These are phyloP conservation scores for Neodiprion fabricii DNA, from an alignment of 1,140 invertebrate species.

Conservation along the genomic window DNA sequence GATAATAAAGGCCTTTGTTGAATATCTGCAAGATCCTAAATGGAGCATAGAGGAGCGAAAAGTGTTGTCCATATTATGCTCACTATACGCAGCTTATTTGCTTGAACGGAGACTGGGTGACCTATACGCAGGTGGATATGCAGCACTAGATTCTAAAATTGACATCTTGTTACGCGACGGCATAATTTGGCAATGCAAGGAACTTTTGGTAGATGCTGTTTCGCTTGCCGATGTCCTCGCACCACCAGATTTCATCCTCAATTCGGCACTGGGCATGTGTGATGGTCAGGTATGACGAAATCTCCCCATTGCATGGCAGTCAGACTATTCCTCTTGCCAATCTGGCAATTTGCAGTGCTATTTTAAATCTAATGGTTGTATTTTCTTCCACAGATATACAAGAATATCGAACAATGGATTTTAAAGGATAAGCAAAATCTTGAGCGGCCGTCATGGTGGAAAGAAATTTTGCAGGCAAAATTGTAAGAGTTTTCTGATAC, in stretches of 20 bases:
- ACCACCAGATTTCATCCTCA: conserved; percentile 86
- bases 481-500: conserved; percentile 34
- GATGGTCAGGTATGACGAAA: conserved; percentile 76
- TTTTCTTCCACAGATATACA: conserved; percentile 72
- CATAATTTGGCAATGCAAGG: conserved; percentile 73
- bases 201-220: conserved; percentile 79
- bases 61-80: conserved; percentile 71
- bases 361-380: not conserved
- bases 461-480: conserved; percentile 65
- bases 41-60: conserved; percentile 57
- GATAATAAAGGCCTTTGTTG: conserved; percentile 66
- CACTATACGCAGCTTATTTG: conserved; percentile 74
- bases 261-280: conserved; percentile 83
- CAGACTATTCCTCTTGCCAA: conserved; percentile 4
- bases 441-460: conserved; percentile 81
- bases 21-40: conserved; percentile 59
- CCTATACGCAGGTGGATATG: conserved; percentile 78
- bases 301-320: conserved; percentile 2
- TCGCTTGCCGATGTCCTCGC: conserved; percentile 84
- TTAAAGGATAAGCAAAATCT: conserved; percentile 74
- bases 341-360: not conserved
- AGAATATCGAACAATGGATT: conserved; percentile 80
- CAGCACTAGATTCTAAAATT: conserved; percentile 54
- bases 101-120: conserved; percentile 78
- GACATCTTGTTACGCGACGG: conserved; percentile 65